Evolutionary conservation across 2,888 invertebrate species (phyloP), one percentile per base, ranked within the genome.

Genomic region (Protodeltote pygarga): DNA sequence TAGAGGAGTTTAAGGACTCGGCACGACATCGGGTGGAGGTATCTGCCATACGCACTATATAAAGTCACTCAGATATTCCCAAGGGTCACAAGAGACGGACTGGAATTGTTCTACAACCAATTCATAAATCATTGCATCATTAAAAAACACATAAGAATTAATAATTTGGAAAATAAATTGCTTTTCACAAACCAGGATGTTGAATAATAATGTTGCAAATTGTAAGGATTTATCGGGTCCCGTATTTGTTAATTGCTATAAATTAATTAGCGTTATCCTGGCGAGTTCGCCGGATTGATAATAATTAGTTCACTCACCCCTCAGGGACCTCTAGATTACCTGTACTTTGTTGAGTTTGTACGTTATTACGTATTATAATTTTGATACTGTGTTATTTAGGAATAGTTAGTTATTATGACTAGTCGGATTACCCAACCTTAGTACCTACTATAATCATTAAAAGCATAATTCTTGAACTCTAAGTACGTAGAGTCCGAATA

Each of bases 241-340:
- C 48, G 51, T 51, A 65, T 66, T 66, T 68, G 66, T 65, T 65
- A 65, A 66, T 63, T 65, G 63, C 64, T 37, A 71, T 73, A 71
- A 73, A 73, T 73, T 73, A 71, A 71, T 73, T 71, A 64, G 49
- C 47, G 51, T 50, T 62, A 66, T 58, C 67, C 49, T 62, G 45
- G 31, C 40, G 39, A 23, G 33, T 34, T 29, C 29, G 31, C 41
- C 35, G 65, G 66, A 65, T 58, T 65, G 73, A 66, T 66, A 73
- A 71, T 73, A 71, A 73, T 68, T 73, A 68, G 73, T 73, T 73
- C 59, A 62, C 55, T 38, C 38, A 50, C 34, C 21, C 21, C 21
- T 17, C 5, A 9, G 21, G 6, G 15, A 8, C 31, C 25, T 24
- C 29, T 16, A 48, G 40, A 38, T 48, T 55, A 55, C 57, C 33